These are phyloP conservation scores for Yponomeuta evonymella DNA, from an alignment of 2,888 invertebrate species.

Conservation along the genomic window DNA sequence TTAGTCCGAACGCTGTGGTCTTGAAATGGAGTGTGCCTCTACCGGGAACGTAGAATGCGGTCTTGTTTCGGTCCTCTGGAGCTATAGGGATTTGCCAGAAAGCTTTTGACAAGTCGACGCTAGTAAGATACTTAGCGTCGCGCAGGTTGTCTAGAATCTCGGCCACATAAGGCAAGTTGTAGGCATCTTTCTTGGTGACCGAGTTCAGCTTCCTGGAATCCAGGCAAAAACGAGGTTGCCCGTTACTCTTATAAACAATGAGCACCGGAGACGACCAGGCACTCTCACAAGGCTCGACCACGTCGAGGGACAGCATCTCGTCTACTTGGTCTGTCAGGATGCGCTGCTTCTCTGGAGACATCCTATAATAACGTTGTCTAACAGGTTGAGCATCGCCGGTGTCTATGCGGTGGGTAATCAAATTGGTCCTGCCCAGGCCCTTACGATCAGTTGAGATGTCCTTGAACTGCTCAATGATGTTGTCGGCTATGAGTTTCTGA, in stretches of 20 bases:
- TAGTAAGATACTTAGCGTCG: slow-evolving; percentile 23
- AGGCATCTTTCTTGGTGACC: slow-evolving; percentile 7
- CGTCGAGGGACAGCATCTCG: slow-evolving; percentile 18
- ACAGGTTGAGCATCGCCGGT: slow-evolving; percentile 28
- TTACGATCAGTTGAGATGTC: too few species aligned
- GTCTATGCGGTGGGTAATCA: slow-evolving; percentile 26
- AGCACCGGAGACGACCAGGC: too few species aligned
- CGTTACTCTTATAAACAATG: slow-evolving; percentile 22
- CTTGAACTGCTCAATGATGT: too few species aligned
- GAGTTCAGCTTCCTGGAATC: slow-evolving; percentile 27
- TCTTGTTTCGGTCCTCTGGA: slow-evolving; percentile 14
- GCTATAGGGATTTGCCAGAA: slow-evolving; percentile 20
- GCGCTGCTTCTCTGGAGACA: too few species aligned
- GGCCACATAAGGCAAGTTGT: slow-evolving; percentile 24
- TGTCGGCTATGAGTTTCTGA: too few species aligned
- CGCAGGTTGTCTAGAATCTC: slow-evolving; percentile 26
- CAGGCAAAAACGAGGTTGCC: slow-evolving; percentile 24
- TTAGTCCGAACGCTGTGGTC: slow-evolving; percentile 15
- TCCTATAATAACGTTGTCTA: slow-evolving; percentile 19
- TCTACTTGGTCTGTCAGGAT: slow-evolving; percentile 19
- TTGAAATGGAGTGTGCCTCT: slow-evolving; percentile 13
- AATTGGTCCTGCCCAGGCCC: background rate
- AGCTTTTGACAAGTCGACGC: slow-evolving; percentile 23
- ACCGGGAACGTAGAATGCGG: slow-evolving; percentile 19
- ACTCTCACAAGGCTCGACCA: too few species aligned